phyloP scores from a whole-genome alignment of 2,888 invertebrate genomes.

The Coelopa pilipes region DNA sequence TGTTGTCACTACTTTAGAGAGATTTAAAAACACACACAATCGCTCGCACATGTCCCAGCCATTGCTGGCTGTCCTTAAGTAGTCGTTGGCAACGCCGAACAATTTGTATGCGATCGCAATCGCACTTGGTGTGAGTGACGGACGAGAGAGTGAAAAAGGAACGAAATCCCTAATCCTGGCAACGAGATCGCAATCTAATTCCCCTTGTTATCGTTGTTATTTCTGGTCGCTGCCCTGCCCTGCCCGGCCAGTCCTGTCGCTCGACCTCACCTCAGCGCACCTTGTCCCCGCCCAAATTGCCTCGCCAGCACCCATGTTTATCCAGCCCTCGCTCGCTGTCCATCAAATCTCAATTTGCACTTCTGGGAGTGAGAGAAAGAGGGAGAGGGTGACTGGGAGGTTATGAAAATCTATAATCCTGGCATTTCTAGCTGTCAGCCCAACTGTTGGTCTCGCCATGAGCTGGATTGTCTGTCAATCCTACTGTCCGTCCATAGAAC shows the following conservation, averaged over 20 bases:
- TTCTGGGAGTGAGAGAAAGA: neutral
- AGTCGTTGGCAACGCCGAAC: conserved; percentile 2
- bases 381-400: neutral
- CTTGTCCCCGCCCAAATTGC: neutral
- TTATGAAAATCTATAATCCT: conserved; percentile 14
- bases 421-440: conserved; percentile 21
- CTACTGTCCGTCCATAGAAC: conserved; percentile 49
- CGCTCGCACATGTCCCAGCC: too few relatives aligned
- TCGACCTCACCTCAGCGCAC: too few relatives aligned
- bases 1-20: too few relatives aligned
- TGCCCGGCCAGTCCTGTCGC: neutral
- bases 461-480: conserved; percentile 4
- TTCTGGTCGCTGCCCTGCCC: neutral
- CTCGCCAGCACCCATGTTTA: conserved; percentile 9
- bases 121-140: neutral
- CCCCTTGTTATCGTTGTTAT: neutral
- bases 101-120: conserved; percentile 31
- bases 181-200: conserved; percentile 4
- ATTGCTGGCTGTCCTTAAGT: neutral
- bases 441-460: neutral
- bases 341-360: conserved; percentile 15
- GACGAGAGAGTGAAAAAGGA: neutral
- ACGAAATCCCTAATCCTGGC: conserved; percentile 8
- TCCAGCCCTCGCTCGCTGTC: conserved; percentile 4
- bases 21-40: too few relatives aligned